Evolutionary conservation across 2,797 vertebrate species (phyloP), one percentile per base, ranked within the genome.

Genomic region (Parauchenoglanis ngamensis): DNA sequence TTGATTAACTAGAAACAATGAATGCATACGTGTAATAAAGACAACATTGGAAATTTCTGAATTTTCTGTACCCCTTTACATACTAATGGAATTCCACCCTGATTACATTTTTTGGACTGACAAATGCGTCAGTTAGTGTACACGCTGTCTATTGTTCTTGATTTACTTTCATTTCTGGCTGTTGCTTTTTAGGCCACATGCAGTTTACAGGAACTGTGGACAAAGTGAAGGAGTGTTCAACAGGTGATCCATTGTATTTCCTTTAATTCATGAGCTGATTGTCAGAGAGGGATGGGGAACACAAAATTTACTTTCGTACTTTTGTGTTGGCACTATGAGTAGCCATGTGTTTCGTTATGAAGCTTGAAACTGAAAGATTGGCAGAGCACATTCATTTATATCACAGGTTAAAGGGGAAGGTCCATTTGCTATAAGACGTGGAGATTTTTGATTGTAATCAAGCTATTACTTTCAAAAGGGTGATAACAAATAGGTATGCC

Each of bases 171-270:
- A 90, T 84, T 91, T 89, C 56, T 73, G 68, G 21, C 35, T 57
- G 12, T 40, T 68, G 13, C 23, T 78, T 63, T 31, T 56, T 76
- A 89, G 87, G 61, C 84, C 87, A 79, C 76, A 8, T 49, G 46
- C 46, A 85, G 85, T 65, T 91, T 91, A 90, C 89, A 86, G 85
- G 89, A 90, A 92, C 85, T 44, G 28, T 56, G n/a, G 46, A 19
- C 40, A 52, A 85, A 77, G 56, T 40, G 21, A n/a, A 85, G 84
- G 68, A 61, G 25, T 67, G n/a, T 65, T 77, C 11, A 57, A 3
- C 46, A 87, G 78, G 68, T 89, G 49, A 85, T 85, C 72, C 67
- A 10, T 40, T 86, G 19, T 1, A n/a, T 80, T 80, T 80, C 78
- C 78, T 61, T 80, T 61, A 17, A 28, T 78, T 83, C 35, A 49